Conservation (phyloP, 2,113 vertebrate species). For the Isichthys henryi region DNA sequence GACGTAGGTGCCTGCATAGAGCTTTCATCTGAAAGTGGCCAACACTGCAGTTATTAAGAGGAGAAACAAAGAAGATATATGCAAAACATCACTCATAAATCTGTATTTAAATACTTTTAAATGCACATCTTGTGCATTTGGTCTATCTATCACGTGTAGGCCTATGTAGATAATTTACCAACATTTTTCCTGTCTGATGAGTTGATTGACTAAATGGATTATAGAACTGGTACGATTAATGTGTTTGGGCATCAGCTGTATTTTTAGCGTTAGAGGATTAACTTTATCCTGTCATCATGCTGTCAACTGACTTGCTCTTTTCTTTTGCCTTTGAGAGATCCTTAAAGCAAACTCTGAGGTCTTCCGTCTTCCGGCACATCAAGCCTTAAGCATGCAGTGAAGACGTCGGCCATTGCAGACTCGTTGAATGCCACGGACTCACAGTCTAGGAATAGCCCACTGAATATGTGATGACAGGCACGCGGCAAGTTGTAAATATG, state of each 20-base stretch:
- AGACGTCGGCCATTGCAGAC: not conserved
- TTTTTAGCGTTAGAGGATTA: not conserved
- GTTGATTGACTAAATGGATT: not conserved
- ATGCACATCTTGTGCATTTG: not conserved
- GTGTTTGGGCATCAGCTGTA: not conserved
- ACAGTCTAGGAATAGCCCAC: not conserved
- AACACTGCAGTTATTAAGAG: not conserved
- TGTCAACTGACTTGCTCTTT: not conserved
- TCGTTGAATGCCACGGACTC: not conserved
- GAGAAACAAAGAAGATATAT: not conserved
- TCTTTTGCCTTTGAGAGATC: not conserved
- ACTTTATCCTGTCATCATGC: not conserved
- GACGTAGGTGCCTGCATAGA: not conserved
- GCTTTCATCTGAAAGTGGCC: conserved; percentile 1
- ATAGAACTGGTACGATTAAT: not conserved
- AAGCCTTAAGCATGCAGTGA: not conserved
- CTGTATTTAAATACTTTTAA: not conserved
- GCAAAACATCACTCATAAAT: not conserved
- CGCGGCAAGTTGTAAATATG: not conserved
- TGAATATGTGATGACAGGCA: not conserved
- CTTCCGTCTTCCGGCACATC: not conserved
- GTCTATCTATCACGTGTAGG: not conserved
- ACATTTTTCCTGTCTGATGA: not conserved
- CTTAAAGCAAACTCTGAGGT: not conserved
- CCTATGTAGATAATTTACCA: not conserved